These are phyloP conservation scores for Teleogryllus oceanicus DNA, from an alignment of 2,888 invertebrate species.

Conservation along the genomic window DNA sequence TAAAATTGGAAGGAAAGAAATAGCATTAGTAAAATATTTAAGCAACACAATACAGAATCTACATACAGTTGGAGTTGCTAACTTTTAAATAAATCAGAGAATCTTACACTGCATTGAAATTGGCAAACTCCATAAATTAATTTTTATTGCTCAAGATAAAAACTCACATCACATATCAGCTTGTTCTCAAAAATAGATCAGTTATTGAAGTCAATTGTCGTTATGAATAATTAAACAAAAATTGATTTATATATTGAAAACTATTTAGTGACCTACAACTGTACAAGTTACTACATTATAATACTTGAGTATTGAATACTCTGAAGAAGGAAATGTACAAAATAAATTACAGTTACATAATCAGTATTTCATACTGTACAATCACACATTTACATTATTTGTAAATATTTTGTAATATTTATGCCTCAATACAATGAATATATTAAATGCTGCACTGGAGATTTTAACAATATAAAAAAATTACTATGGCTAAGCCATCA, in stretches of 20 bases:
- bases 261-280: neutral
- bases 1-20: too few relatives aligned
- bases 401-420: constrained; percentile 24
- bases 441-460: constrained; percentile 33
- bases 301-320: constrained; percentile 33
- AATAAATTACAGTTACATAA: constrained; percentile 32
- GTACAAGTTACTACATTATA: constrained; percentile 25
- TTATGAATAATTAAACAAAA: neutral
- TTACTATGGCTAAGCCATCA: constrained; percentile 32
- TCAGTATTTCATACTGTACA: constrained; percentile 35
- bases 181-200: neutral
- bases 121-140: constrained; percentile 7
- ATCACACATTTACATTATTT: constrained; percentile 27
- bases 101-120: neutral
- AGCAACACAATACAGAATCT: neutral
- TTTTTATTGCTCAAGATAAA: neutral
- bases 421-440: constrained; percentile 29
- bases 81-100: neutral
- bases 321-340: constrained; percentile 33
- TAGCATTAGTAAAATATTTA: too few relatives aligned
- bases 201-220: neutral
- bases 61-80: neutral
- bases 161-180: neutral
- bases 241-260: neutral
- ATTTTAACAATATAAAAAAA: constrained; percentile 33